Conservation (phyloP, 2,797 vertebrate genomes). For the Melanotaenia maccullochi region DNA sequence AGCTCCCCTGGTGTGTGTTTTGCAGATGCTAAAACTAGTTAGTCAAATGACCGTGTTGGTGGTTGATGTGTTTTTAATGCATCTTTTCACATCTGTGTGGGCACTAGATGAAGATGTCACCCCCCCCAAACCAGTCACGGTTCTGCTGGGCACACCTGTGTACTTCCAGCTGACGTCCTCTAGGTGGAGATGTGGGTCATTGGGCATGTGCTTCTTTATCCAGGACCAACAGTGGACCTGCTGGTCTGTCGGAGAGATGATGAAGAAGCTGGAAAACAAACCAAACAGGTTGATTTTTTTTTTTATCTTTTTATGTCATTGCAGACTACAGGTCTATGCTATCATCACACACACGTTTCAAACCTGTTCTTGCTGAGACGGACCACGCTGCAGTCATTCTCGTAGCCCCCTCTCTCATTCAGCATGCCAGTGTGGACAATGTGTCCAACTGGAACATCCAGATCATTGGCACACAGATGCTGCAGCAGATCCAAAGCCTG, state of each 20-base stretch:
- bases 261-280: slow-evolving; percentile 89
- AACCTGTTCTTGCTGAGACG: slow-evolving; percentile 96
- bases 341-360: not conserved
- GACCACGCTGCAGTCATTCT: slow-evolving; percentile 98
- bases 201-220: slow-evolving; percentile 93
- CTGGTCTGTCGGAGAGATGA: slow-evolving; percentile 97
- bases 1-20: not conserved
- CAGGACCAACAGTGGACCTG: slow-evolving; percentile 98
- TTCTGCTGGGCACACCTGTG: slow-evolving; percentile 84
- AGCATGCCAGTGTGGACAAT: slow-evolving; percentile 99
- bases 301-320: not conserved
- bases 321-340: not conserved
- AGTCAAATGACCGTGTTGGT: not conserved
- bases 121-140: too few relatives aligned
- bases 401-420: slow-evolving; percentile 93
- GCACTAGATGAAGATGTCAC: slow-evolving; percentile 26
- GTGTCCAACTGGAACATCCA: slow-evolving; percentile 96
- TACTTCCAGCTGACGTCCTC: slow-evolving; percentile 99
- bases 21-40: not conserved
- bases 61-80: not conserved
- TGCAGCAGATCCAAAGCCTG: slow-evolving; percentile 92
- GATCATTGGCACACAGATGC: slow-evolving; percentile 93
- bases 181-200: slow-evolving; percentile 88
- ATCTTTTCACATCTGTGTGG: not conserved
- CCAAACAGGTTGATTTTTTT: not conserved